Percentiles rank a stretch among this genome's conserved stretches.
phyloP scores from a whole-genome alignment of 1,140 invertebrate species.

The Gryllus bimaculatus region DNA sequence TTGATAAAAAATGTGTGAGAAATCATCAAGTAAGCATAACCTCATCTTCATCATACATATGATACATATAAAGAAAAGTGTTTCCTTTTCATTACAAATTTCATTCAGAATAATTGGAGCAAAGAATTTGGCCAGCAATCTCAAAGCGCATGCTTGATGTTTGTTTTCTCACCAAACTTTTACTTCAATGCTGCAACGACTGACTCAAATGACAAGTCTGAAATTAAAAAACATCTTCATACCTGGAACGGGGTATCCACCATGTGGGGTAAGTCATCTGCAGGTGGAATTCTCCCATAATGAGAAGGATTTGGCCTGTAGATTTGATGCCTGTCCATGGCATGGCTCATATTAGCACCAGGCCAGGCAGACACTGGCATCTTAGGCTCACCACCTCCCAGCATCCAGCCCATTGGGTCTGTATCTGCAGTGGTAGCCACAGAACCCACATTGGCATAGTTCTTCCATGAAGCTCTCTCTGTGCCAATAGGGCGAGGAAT shows the following conservation, averaged over 20 bases:
- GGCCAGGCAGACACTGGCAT: constrained; percentile 34
- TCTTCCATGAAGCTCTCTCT: constrained; percentile 29
- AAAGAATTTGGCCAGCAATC: too few relatives aligned
- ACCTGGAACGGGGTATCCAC: constrained; percentile 41
- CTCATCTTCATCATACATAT: too few relatives aligned
- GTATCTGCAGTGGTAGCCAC: constrained; percentile 33
- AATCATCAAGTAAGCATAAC: too few relatives aligned
- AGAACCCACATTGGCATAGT: constrained; percentile 14
- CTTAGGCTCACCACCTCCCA: constrained; percentile 39
- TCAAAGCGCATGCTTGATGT: too few relatives aligned
- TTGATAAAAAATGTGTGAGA: too few relatives aligned
- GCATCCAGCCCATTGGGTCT: constrained; percentile 48
- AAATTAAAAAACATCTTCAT: constrained; percentile 14
- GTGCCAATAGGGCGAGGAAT: constrained; percentile 61
- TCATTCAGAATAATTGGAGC: too few relatives aligned
- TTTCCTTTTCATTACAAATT: too few relatives aligned
- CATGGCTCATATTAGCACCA: constrained; percentile 25
- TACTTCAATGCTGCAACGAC: neutral
- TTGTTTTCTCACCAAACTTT: neutral
- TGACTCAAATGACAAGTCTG: neutral
- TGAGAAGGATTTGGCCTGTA: constrained; percentile 31
- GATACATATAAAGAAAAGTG: too few relatives aligned
- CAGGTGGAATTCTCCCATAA: constrained; percentile 34
- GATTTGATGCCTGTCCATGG: constrained; percentile 36
- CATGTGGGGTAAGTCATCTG: constrained; percentile 38